Evolutionary conservation across 2,888 invertebrate genomes (phyloP), one percentile per base, ranked within the genome.

Genomic region (Dendrolimus pini): DNA sequence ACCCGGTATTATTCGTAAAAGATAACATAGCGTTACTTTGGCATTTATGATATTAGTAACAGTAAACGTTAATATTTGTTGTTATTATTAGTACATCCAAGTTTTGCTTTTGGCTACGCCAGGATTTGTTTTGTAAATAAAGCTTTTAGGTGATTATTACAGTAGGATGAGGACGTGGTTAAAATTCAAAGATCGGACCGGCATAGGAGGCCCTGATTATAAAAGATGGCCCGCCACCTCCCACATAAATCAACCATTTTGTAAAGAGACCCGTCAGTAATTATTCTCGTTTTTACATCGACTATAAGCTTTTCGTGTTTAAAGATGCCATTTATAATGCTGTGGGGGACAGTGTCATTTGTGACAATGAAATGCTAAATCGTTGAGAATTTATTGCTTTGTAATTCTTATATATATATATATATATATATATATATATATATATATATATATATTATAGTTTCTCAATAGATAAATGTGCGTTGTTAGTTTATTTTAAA

Each of bases 181-280:
- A 47, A 10, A 12, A 10, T 47, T 47, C 12, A 47, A 41, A 52
- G 53, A 41, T 53, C 47, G 41, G 52, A 41, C 47, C 55, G 52
- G n/a, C 66, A 61, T 62, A 47, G 47, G 9, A 47, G 58, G 58
- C 69, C 62, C 65, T 72, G 70, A 76, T 76, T 75, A 72, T 77
- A 72, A 80, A 77, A 74, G 74, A 80, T 80, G 70, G 74, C 68
- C 66, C 68, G 63, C 61, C 62, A 64, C 54, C 60, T 63, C 63
- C 61, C 68, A 47, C 75, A 78, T 79, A 71, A 73, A 75, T 78
- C 77, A 77, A 72, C 67, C 73, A 72, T 69, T 78, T 72, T 73
- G 68, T 69, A 67, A 65, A 74, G 71, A 67, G 66, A 59, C 61
- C 65, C 60, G 52, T 14, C 60, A 59, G 68, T 73, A 74, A 76